phyloP scores from a whole-genome alignment of 2,888 invertebrate genomes.

The Athripsodes cinereus region DNA sequence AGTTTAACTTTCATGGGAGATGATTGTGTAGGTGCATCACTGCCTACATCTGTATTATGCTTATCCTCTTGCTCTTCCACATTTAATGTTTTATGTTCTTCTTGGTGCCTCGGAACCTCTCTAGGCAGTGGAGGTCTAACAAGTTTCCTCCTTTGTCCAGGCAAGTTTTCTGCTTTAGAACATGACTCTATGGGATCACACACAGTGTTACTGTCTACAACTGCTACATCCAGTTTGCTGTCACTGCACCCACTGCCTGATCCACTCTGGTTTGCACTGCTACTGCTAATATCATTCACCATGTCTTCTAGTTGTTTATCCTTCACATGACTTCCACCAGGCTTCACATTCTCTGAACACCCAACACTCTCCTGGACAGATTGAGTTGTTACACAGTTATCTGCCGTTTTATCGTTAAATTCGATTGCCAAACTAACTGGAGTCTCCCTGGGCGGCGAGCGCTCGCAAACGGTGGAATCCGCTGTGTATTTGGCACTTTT shows the following conservation, averaged over 20 bases:
- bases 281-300: constrained; percentile 20
- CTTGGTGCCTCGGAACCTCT: neutral
- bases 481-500: constrained; percentile 9
- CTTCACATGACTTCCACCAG: neutral
- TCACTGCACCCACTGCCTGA: neutral
- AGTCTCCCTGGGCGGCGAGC: neutral
- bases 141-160: constrained; percentile 17
- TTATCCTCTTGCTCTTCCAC: neutral
- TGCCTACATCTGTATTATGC: neutral
- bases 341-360: neutral
- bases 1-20: constrained; percentile 23
- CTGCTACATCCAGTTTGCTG: neutral
- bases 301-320: neutral
- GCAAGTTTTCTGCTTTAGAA: constrained; percentile 8
- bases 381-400: constrained; percentile 7
- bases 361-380: too few relatives aligned
- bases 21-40: neutral
- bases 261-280: constrained; percentile 19
- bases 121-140: constrained; percentile 10
- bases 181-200: constrained; percentile 3
- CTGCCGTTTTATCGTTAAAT: neutral
- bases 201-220: constrained; percentile 10
- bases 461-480: constrained; percentile 8
- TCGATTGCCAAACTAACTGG: neutral
- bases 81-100: neutral